Evolutionary conservation across 2,797 vertebrate species (phyloP), one percentile per base, ranked within the genome.

Genomic region (Spinus olivaceus): DNA sequence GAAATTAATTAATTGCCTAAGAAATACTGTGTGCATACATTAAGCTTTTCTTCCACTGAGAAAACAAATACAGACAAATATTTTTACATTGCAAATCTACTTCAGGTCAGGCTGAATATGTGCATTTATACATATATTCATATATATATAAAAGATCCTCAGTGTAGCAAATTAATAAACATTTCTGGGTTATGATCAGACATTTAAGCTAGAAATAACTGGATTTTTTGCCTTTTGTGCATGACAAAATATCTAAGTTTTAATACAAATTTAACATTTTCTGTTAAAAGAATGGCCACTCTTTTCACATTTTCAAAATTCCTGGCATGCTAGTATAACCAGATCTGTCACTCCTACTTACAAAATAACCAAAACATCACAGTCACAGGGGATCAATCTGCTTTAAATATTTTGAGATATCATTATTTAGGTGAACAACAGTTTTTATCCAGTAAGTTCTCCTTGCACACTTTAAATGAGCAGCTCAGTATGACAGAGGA

Each of bases 1-100:
- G 50, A 95, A 94, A 92, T 94, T 90, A 97, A 96, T 93, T 92
- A 95, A 97, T 80, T 95, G 66, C 23, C 66, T 19, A 51, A 94
- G 86, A 96, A 96, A 91, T 54, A 44, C 60, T 81, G 28, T 39
- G 28, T 70, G 84, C 79, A 90, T 84, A 32, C 12, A 86, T 86
- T 71, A 92, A 19, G 65, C 46, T 74, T 78, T 92, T 71, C 81
- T 96, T 93, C 54, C 42, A 86, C 41, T 67, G 53, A 80, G 54
- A 82, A 88, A 95, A 91, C 22, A 87, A 85, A 87, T 35, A 81
- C 12, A 93, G 64, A 86, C 47, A 91, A 95, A 65, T 17, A 94
- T 92, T 82, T 96, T 90, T 95, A 63, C 22, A 83, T 70, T 84
- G 39, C n/a, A 93, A 82, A 92, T 90, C 6, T 67, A 44, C n/a